phyloP scores from a whole-genome alignment of 2,797 vertebrate genomes.

The Pagetopsis macropterus region DNA sequence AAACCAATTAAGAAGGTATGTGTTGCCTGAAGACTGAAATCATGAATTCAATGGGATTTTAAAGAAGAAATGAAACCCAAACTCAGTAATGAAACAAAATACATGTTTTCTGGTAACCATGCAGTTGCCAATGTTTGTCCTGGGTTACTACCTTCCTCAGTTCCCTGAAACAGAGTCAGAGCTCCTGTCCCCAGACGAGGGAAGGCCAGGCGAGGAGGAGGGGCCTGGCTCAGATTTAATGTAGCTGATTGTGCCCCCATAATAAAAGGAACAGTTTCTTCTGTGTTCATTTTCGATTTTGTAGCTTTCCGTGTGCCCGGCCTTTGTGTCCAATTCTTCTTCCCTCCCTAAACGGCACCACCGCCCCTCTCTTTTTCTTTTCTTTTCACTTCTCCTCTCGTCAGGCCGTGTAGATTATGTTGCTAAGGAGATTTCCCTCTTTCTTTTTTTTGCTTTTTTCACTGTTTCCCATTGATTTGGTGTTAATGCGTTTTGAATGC shows the following conservation, averaged over 20 bases:
- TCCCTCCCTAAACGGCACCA: constrained; percentile 88
- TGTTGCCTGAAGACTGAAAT: background rate
- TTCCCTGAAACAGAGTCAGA: constrained; percentile 18
- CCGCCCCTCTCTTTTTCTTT: constrained; percentile 90
- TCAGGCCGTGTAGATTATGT: constrained; percentile 98
- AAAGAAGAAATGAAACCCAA: background rate
- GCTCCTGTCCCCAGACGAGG: constrained; percentile 25
- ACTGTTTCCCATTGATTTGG: constrained; percentile 99
- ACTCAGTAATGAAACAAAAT: background rate
- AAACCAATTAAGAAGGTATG: background rate
- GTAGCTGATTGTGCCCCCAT: constrained; percentile 92
- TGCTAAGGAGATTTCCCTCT: constrained; percentile 96
- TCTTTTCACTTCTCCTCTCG: constrained; percentile 73
- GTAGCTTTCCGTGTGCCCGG: constrained; percentile 90
- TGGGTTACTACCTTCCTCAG: background rate
- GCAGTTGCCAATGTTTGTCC: background rate
- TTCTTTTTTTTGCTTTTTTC: constrained; percentile 88
- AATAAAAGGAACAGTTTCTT: constrained; percentile 99
- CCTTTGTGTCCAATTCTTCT: constrained; percentile 92
- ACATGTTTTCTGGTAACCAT: background rate
- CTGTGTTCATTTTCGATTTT: constrained; percentile 99
- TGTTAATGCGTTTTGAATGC: constrained; percentile 99
- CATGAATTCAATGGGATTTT: background rate
- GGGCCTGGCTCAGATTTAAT: constrained; percentile 85
- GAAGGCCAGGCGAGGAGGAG: constrained; percentile 43